Evolutionary conservation across 1,140 invertebrate species (phyloP).

Genomic region (Drosophila azteca): DNA sequence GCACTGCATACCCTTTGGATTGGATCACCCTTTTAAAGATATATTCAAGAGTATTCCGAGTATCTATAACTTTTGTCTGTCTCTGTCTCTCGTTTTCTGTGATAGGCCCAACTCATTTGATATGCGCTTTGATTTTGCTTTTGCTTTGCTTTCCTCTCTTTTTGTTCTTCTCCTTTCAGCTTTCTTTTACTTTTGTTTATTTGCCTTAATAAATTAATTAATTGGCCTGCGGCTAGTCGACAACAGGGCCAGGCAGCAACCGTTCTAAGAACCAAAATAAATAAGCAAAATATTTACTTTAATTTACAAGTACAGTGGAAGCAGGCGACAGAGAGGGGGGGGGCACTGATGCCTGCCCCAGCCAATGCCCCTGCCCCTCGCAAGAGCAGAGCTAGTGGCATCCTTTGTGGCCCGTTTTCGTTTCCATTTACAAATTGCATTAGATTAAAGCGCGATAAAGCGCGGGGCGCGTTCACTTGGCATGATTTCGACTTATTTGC

Average conservation of each 20-base stretch:
- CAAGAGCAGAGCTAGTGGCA: slow-evolving; percentile 18
- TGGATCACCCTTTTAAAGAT: too few species aligned
- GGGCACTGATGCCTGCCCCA: too few species aligned
- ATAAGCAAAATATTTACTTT: slow-evolving; percentile 81
- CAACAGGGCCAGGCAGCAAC: slow-evolving; percentile 40
- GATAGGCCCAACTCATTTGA: slow-evolving; percentile 41
- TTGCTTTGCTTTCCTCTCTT: slow-evolving; percentile 14
- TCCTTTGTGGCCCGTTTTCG: slow-evolving; percentile 28
- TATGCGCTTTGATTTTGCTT: slow-evolving; percentile 71
- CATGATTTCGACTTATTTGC: slow-evolving; percentile 81
- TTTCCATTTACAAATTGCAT: slow-evolving; percentile 81
- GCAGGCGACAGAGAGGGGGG: not conserved
- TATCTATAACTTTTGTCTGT: not conserved
- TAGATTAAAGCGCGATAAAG: slow-evolving; percentile 78
- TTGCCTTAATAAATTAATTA: slow-evolving; percentile 79
- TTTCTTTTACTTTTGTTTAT: slow-evolving; percentile 55
- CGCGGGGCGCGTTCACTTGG: slow-evolving; percentile 72
- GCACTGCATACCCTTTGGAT: too few species aligned
- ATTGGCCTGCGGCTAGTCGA: slow-evolving; percentile 74
- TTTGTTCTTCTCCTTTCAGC: not conserved
- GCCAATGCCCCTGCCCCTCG: too few species aligned
- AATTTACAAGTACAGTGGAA: slow-evolving; percentile 60
- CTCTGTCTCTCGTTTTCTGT: slow-evolving; percentile 3
- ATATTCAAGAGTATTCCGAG: too few species aligned
- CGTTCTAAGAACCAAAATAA: slow-evolving; percentile 59